These are phyloP conservation scores for Eurystomus gularis DNA, from an alignment of 2,113 vertebrate genomes.

Conservation along the genomic window DNA sequence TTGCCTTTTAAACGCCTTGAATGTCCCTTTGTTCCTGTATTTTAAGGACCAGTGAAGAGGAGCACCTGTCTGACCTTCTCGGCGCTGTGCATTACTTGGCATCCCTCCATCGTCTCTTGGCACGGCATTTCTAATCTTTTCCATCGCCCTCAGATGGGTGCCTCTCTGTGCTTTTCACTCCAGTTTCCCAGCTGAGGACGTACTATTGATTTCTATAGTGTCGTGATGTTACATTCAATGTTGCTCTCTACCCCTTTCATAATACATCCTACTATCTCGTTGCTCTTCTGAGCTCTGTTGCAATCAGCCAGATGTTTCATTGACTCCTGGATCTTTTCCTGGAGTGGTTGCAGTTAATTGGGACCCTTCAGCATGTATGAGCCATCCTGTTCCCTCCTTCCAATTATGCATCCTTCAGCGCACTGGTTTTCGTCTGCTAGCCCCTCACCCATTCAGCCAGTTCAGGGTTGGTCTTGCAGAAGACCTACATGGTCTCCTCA, in stretches of 20 bases:
- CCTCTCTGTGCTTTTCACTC: slow-evolving; percentile 26
- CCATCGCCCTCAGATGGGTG: slow-evolving; percentile 24
- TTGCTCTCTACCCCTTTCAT: slow-evolving; percentile 18
- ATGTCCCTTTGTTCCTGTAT: slow-evolving; percentile 44
- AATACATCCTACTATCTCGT: neutral
- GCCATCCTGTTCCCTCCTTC: slow-evolving; percentile 37
- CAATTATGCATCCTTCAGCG: neutral
- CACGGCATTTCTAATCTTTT: neutral
- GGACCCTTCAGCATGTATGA: slow-evolving; percentile 9
- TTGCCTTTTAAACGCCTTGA: slow-evolving; percentile 28
- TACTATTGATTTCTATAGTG: slow-evolving; percentile 35
- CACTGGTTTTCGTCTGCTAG: neutral
- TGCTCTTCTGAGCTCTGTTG: slow-evolving; percentile 30
- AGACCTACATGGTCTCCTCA: neutral
- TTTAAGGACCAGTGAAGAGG: slow-evolving; percentile 41
- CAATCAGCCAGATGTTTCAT: slow-evolving; percentile 71
- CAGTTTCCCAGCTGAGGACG: slow-evolving; percentile 36
- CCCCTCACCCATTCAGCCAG: neutral
- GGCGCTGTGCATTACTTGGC: slow-evolving; percentile 12
- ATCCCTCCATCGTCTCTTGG: slow-evolving; percentile 53
- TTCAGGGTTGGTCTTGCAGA: fast-evolving
- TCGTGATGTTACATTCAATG: neutral
- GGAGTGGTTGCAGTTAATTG: slow-evolving; percentile 41
- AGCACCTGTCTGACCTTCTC: slow-evolving; percentile 62
- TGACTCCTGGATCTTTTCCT: slow-evolving; percentile 46